Evolutionary conservation across 2,797 vertebrate species (phyloP).

Genomic region (Siniperca scherzeri): DNA sequence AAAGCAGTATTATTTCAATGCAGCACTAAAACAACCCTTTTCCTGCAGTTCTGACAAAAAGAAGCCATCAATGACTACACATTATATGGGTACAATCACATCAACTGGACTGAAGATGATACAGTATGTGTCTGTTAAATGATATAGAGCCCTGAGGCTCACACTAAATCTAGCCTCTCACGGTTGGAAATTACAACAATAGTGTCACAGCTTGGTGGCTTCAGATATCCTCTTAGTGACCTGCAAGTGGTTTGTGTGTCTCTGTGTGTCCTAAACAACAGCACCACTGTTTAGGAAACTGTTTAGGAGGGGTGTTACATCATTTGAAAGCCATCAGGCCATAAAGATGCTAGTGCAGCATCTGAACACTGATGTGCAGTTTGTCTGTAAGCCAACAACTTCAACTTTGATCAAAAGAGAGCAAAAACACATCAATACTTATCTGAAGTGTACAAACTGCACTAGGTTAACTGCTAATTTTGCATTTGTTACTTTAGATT

Average conservation of each 20-base stretch:
- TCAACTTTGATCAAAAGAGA: background rate
- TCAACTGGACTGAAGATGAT: conserved; percentile 36
- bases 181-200: conserved; percentile 40
- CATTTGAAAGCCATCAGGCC: conserved; percentile 26
- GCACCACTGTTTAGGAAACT: background rate
- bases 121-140: conserved; percentile 5
- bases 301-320: background rate
- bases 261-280: background rate
- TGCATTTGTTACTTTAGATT: background rate
- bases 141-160: conserved; percentile 23
- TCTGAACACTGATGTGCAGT: background rate
- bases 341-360: background rate
- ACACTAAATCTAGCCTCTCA: conserved; percentile 34
- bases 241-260: conserved; percentile 16
- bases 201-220: conserved; percentile 40
- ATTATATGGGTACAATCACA: conserved; percentile 38
- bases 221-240: conserved; percentile 46
- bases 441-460: background rate
- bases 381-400: background rate
- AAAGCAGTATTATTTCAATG: background rate
- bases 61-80: conserved; percentile 27
- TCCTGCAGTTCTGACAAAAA: background rate
- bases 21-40: conserved; percentile 3
- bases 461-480: background rate
- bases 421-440: background rate